A percentile compares a stretch with the other conserved stretches of the same genome.
Evolutionary conservation across 2,113 vertebrate species (phyloP).

Genomic region (Manacus vitellinus): DNA sequence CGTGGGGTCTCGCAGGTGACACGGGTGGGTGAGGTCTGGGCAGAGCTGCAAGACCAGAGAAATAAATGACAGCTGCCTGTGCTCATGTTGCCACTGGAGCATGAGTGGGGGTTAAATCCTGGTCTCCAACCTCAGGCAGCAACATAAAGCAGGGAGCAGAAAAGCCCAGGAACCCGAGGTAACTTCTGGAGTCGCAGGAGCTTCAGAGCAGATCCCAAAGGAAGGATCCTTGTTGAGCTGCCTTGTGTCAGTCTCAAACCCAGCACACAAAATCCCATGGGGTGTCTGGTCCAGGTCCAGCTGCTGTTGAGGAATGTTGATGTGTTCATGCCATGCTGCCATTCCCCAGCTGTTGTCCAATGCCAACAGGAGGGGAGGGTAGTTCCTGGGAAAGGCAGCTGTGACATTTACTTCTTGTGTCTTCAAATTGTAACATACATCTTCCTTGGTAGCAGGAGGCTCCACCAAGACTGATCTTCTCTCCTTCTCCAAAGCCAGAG

Average conservation of each 20-base stretch:
- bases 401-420: neutral
- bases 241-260: neutral
- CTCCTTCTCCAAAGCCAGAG: neutral
- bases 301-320: neutral
- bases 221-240: neutral
- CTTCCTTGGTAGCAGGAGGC: neutral
- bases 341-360: neutral
- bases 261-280: neutral
- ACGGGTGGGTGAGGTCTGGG: neutral
- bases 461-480: neutral
- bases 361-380: accelerated
- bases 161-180: neutral
- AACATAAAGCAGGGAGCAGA: neutral
- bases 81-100: neutral
- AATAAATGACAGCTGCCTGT: neutral
- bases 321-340: neutral
- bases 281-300: neutral
- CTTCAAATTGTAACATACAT: neutral
- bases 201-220: neutral
- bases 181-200: neutral
- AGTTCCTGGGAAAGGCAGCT: neutral
- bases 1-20: neutral
- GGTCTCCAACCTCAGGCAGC: neutral
- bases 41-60: neutral
- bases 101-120: neutral